Percentiles rank a stretch among this genome's conserved stretches.
Conservation (phyloP, 2,113 vertebrate genomes). For the Notiomystis cincta region DNA sequence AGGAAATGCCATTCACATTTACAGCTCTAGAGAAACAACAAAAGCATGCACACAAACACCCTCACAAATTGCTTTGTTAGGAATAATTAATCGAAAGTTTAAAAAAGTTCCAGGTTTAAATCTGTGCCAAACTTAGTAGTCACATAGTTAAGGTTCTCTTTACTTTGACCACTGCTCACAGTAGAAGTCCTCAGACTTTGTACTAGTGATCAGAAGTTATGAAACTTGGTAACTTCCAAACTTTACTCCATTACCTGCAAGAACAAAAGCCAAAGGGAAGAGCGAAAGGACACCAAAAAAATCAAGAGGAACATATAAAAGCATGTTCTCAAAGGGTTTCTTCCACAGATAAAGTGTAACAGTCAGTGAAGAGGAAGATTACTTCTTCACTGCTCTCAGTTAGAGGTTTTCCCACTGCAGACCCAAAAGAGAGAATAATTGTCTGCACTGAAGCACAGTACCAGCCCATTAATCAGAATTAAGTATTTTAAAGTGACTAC, state of each 20-base stretch:
- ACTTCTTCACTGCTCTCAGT: not conserved
- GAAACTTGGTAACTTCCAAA: not conserved
- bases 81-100: not conserved
- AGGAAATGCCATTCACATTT: not conserved
- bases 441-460: not conserved
- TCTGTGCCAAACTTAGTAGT: not conserved
- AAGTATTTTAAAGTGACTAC: not conserved
- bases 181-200: not conserved
- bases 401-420: not conserved
- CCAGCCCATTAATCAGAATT: not conserved
- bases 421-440: not conserved
- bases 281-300: not conserved
- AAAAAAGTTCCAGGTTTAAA: not conserved
- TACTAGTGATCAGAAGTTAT: not conserved
- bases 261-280: not conserved
- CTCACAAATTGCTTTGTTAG: not conserved
- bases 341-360: not conserved
- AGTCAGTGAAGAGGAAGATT: not conserved
- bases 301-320: not conserved
- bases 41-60: not conserved
- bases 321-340: not conserved
- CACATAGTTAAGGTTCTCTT: not conserved
- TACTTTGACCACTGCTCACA: accelerated
- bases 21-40: not conserved
- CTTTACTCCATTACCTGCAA: not conserved